Conservation (phyloP, 2,888 invertebrate genomes). For the Temnothorax rugatulus region DNA sequence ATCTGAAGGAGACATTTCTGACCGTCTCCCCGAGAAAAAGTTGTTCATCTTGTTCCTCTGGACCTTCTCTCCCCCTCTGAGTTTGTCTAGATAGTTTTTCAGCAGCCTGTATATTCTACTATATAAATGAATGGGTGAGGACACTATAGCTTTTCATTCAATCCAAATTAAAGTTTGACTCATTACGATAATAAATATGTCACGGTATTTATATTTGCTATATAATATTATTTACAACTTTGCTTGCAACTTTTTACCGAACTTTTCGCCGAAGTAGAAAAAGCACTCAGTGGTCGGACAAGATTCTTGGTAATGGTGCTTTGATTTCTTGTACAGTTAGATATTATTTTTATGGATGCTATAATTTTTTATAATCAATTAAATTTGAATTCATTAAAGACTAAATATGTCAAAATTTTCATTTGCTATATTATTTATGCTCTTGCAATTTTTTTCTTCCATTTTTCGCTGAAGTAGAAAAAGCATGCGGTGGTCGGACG, state of each 20-base stretch:
- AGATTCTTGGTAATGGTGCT: too few species aligned
- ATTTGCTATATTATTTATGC: background rate
- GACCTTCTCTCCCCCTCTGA: too few species aligned
- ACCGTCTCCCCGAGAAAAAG: too few species aligned
- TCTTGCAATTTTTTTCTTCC: too few species aligned
- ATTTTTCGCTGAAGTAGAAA: background rate
- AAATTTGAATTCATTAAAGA: background rate
- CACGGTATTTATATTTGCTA: background rate
- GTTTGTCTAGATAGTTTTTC: too few species aligned
- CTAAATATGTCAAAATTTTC: background rate
- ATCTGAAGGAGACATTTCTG: too few species aligned
- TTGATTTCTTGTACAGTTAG: background rate
- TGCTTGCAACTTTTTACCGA: background rate
- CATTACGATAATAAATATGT: background rate
- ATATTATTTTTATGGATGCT: background rate
- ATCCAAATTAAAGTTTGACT: background rate
- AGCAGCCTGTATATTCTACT: background rate
- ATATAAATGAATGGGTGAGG: background rate
- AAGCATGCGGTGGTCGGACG: background rate
- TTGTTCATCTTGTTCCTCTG: too few species aligned
- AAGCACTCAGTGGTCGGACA: background rate
- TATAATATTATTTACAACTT: background rate
- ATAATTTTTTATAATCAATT: background rate
- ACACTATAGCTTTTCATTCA: background rate
- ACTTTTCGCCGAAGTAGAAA: background rate